Base-by-base conservation (phyloP, 2,888 invertebrate genomes). In the Argyresthia albistria region DNA sequence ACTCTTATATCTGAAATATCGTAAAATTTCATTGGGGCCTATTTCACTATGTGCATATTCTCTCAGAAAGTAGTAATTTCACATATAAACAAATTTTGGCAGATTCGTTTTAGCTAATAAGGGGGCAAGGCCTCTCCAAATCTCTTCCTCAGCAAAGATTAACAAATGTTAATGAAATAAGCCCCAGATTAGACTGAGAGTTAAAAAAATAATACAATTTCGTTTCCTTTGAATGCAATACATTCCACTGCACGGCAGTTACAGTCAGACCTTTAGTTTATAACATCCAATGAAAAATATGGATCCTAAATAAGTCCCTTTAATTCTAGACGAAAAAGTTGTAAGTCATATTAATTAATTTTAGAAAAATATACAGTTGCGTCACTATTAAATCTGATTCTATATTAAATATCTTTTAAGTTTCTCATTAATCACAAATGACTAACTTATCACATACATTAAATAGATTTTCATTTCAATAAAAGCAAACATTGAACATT, bases 241-340 rank as follows among this genome's bases (percentile, higher is more conserved):
- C 25, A 62, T 60, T 56, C 61, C 64, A 71, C 70, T 70, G 70
- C 73, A 72, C 70, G 70, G 70, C 71, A 73, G 69, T 66, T 69
- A 70, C 69, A 59, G 57, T 61, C 62, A 58, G 58, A 59, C 46
- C 52, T 47, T 54, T 53, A 56, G 47, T 53, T 55, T 37, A 12
- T n/a, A 43, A 37, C 46, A 52, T 35, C 10, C 36, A 25, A 45
- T 36, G 2, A 14, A 45, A 45, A 14, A 16, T 45, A 14, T 49
- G 14, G 11, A 49, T 36, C 7, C 10, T n/a, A 47, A 39, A 16
- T 35, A 54, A 49, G 46, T 42, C 35, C 42, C 46, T 35, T 39
- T 25, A 25, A 4, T 25, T 25, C 15, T 47, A 59, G 56, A 56
- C 57, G n/a, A 57, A 57, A 56, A 51, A 56, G 50, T 53, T 50